phyloP scores from a whole-genome alignment of 2,888 invertebrate genomes.

The Zelleria hepariella region DNA sequence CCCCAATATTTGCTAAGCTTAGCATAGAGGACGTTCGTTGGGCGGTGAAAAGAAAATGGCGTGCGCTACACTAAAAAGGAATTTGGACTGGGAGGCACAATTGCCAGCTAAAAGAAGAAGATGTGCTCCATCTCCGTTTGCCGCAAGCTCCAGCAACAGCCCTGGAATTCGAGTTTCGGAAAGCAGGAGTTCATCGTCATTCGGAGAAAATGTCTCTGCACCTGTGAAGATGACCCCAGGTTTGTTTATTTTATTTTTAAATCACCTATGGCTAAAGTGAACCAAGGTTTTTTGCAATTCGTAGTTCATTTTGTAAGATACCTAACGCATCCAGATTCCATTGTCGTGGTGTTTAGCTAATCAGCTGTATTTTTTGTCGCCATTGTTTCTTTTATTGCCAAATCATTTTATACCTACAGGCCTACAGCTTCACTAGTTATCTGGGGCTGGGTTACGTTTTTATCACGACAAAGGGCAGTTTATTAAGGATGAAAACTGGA shows the following conservation, averaged over 20 bases:
- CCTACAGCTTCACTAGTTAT: no score
- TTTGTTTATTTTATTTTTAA: slow-evolving; percentile 65
- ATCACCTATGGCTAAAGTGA: neutral
- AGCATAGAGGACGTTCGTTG: slow-evolving; percentile 51
- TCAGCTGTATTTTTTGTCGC: slow-evolving; percentile 51
- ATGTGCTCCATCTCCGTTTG: slow-evolving; percentile 92
- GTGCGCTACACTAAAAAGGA: slow-evolving; percentile 97
- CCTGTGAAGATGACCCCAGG: slow-evolving; percentile 88
- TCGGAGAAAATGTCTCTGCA: slow-evolving; percentile 84
- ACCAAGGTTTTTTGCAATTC: neutral
- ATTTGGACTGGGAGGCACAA: slow-evolving; percentile 94
- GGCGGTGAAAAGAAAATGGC: slow-evolving; percentile 88
- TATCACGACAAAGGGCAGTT: no score
- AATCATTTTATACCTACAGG: no score
- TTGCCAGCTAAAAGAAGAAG: slow-evolving; percentile 91
- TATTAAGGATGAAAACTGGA: no score
- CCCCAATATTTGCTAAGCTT: slow-evolving; percentile 28
- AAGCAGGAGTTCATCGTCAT: slow-evolving; percentile 79
- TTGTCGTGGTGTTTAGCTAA: slow-evolving; percentile 12
- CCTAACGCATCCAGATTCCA: neutral
- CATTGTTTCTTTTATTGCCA: slow-evolving; percentile 39
- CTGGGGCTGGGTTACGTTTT: no score
- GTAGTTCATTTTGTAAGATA: neutral
- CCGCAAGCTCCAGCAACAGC: slow-evolving; percentile 71
- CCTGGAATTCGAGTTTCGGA: slow-evolving; percentile 66